These are phyloP conservation scores for Elephas maximus DNA, from an alignment of 2,113 vertebrate genomes.

Conservation along the genomic window DNA sequence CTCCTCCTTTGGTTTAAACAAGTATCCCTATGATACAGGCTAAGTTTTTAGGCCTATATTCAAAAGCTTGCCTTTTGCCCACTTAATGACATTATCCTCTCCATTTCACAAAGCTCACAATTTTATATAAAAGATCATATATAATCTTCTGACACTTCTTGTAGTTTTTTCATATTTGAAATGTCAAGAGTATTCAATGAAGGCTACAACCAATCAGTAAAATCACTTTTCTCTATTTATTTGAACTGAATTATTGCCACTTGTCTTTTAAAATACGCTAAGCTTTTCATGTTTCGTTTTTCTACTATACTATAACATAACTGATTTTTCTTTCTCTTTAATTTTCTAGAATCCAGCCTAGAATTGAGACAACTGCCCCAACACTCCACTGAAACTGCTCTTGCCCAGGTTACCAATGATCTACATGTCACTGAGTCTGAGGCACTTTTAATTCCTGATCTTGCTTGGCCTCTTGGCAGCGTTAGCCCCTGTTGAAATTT, in stretches of 20 bases:
- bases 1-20: neutral
- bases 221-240: neutral
- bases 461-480: too few relatives aligned
- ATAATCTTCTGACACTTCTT: neutral
- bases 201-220: neutral
- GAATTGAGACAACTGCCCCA: neutral
- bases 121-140: neutral
- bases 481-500: too few relatives aligned
- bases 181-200: neutral
- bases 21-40: neutral
- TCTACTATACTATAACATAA: neutral
- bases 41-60: neutral
- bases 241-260: neutral
- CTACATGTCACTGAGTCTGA: too few relatives aligned
- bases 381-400: too few relatives aligned
- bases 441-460: too few relatives aligned
- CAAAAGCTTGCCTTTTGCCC: neutral
- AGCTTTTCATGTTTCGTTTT: conserved; percentile 42
- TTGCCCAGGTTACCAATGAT: too few relatives aligned
- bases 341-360: neutral
- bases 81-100: neutral
- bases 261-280: neutral
- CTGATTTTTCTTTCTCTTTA: conserved; percentile 13
- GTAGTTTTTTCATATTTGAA: neutral
- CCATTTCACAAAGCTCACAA: neutral